Base-by-base conservation (phyloP, 1,140 invertebrate genomes). In the Diachasma alloeum region DNA sequence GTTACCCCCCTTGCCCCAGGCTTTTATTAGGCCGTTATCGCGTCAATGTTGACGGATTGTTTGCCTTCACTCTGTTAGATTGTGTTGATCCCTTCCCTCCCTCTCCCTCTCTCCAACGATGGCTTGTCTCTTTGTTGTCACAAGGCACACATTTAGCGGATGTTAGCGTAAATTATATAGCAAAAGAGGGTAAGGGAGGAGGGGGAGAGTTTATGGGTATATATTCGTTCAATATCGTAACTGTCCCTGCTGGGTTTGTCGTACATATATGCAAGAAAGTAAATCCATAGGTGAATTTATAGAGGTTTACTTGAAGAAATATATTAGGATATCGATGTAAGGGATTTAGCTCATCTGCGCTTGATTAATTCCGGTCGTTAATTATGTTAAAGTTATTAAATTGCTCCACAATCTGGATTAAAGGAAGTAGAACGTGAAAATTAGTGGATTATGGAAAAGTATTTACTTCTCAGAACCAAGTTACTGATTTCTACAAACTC, bases 21-120 rank as follows among this genome's bases (percentile, higher is more conserved):
- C 67, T 82, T 83, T 86, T 81, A 83, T 86, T 83, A 80, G 77
- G 71, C 75, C 78, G 79, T 83, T 83, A 85, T 83, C 81, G 77
- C 78, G 59, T 69, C 76, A 48, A 24, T 56, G 53, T 48, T 39
- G 63, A 77, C 74, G 36, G 76, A 79, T 81, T 81, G 76, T 80
- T 84, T 81, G 78, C 76, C 77, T 76, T 77, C 37, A 75, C 75
- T 79, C 78, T 74, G 72, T 66, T 73, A 74, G 39, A 78, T 42
- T 75, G 72, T 70, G 59, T 63, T 63, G 22, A 63, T 63, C 59
- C 24, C 19, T 1, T 26, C 59, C 19, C 24, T 26, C 24, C 8
- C 59, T 13, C 24, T 8, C 10, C 8, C 24, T 31, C 24, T 63
- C 19, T 13, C 6, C 48, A 19, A 22, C n/a, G 6, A 26, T 63